phyloP scores from a whole-genome alignment of 2,888 invertebrate genomes.

The Chelonus formosanus region DNA sequence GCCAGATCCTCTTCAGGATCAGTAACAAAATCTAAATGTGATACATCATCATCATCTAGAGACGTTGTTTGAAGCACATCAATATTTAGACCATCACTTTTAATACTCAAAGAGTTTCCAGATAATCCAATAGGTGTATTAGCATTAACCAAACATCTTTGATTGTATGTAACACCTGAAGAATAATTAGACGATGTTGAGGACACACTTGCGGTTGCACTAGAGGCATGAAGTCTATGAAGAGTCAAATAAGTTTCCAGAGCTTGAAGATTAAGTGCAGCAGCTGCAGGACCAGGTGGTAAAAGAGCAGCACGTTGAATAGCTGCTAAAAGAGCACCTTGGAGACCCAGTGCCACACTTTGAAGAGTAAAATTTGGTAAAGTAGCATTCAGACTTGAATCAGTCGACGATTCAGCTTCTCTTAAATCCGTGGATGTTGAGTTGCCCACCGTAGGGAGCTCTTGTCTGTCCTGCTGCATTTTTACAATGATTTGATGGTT shows the following conservation, averaged over 20 bases:
- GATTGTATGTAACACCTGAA: slow-evolving; percentile 12
- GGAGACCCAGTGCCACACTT: slow-evolving; percentile 81
- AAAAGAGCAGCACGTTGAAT: slow-evolving; percentile 84
- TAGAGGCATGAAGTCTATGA: slow-evolving; percentile 78
- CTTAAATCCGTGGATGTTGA: slow-evolving; percentile 41
- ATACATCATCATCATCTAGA: slow-evolving; percentile 48
- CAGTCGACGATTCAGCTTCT: slow-evolving; percentile 45
- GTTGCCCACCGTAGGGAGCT: slow-evolving; percentile 40
- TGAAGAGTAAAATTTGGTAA: slow-evolving; percentile 66
- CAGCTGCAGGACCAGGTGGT: slow-evolving; percentile 84
- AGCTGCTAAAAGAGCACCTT: slow-evolving; percentile 86
- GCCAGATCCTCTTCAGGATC: slow-evolving; percentile 76
- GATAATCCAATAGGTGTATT: background rate
- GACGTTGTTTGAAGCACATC: slow-evolving; percentile 40
- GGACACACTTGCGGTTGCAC: slow-evolving; percentile 66
- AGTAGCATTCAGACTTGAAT: slow-evolving; percentile 41
- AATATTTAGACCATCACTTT: slow-evolving; percentile 37
- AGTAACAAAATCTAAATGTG: slow-evolving; percentile 56
- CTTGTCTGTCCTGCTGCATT: slow-evolving; percentile 50
- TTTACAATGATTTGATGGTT: slow-evolving; percentile 32
- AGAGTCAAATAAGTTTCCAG: slow-evolving; percentile 85
- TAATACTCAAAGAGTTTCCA: slow-evolving; percentile 40
- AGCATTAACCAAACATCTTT: slow-evolving; percentile 13
- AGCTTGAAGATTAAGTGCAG: slow-evolving; percentile 85
- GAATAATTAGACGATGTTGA: slow-evolving; percentile 55